These are phyloP conservation scores for Toxonevra muliebris DNA, from an alignment of 2,888 invertebrate species.

Conservation along the genomic window DNA sequence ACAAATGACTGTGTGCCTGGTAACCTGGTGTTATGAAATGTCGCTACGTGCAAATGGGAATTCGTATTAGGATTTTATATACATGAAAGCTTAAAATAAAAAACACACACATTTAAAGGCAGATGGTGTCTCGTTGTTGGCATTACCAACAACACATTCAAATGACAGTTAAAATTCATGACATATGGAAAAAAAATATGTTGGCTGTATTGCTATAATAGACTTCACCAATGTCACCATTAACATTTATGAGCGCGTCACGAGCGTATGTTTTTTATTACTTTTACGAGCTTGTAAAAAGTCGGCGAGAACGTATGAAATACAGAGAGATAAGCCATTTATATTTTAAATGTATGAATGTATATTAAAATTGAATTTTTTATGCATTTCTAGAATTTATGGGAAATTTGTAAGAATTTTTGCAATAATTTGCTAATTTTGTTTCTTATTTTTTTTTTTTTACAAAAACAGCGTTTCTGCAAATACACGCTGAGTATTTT, in stretches of 20 bases:
- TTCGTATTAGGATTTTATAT: neutral
- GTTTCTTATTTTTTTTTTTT: no score
- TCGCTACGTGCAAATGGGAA: constrained; percentile 39
- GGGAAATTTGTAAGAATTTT: no score
- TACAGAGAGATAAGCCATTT: no score
- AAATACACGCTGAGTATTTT: no score
- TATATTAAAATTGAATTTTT: no score
- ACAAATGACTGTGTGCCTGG: constrained; percentile 37
- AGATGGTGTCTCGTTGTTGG: constrained; percentile 35
- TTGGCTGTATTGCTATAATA: neutral
- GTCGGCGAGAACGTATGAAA: neutral
- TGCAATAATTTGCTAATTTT: no score
- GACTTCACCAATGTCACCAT: constrained; percentile 35
- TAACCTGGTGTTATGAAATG: constrained; percentile 36
- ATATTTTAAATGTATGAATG: no score
- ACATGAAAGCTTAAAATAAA: neutral
- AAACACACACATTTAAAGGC: constrained; percentile 35
- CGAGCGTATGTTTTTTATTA: constrained; percentile 44
- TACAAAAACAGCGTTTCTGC: no score
- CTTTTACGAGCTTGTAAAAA: constrained; percentile 39
- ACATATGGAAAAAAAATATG: constrained; percentile 22
- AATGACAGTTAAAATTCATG: constrained; percentile 40
- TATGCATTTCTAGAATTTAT: no score
- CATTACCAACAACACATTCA: constrained; percentile 23
- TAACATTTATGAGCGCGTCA: constrained; percentile 48